Percentiles rank a stretch among this genome's conserved stretches.
phyloP scores from a whole-genome alignment of 2,113 vertebrate species.

The Misgurnus mizolepis region DNA sequence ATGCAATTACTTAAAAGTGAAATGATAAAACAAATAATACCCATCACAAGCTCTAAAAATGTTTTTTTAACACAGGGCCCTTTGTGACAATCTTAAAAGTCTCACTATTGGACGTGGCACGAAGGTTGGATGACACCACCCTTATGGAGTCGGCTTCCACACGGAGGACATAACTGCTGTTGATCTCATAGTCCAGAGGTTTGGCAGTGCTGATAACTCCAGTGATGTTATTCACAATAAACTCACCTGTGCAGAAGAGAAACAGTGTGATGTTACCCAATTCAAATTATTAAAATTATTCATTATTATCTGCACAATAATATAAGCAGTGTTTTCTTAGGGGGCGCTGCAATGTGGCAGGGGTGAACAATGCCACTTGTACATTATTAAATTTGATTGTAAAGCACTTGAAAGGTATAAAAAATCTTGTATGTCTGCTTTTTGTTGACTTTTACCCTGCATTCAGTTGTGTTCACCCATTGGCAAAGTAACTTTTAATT shows the following conservation, averaged over 20 bases:
- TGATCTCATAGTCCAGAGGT: constrained; percentile 82
- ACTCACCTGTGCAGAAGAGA: constrained; percentile 71
- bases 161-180: constrained; percentile 77
- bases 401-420: no score
- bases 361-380: no score
- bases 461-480: no score
- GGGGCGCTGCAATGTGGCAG: no score
- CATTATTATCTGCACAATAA: no score
- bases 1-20: background rate
- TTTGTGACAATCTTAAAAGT: background rate
- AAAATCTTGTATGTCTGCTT: no score
- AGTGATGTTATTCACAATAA: constrained; percentile 80
- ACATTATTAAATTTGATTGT: no score
- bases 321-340: no score
- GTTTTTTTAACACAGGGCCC: background rate
- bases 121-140: constrained; percentile 80
- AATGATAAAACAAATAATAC: background rate
- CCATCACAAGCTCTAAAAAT: background rate
- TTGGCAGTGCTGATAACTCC: constrained; percentile 81
- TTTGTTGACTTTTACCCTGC: no score
- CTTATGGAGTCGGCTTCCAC: constrained; percentile 86
- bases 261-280: background rate
- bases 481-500: no score
- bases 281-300: no score
- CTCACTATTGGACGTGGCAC: constrained; percentile 89